phyloP scores from a whole-genome alignment of 2,888 invertebrate genomes.

The Sepioteuthis lessoniana region DNA sequence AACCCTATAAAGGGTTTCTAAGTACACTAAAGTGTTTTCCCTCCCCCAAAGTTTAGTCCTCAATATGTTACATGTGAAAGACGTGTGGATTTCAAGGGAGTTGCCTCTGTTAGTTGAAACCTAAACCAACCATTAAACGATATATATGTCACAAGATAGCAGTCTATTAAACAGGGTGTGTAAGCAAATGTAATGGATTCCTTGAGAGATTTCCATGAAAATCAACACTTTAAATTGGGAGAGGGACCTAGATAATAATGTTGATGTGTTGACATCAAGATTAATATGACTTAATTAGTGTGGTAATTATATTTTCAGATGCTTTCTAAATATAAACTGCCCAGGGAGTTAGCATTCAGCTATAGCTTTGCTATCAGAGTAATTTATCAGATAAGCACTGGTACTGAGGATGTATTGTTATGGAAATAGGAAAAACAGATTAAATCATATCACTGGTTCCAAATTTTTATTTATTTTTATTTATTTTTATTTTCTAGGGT shows the following conservation, averaged over 20 bases:
- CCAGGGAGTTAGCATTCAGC: slow-evolving; percentile 4
- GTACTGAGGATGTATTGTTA: not conserved
- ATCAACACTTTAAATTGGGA: slow-evolving; percentile 14
- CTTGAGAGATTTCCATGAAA: slow-evolving; percentile 14
- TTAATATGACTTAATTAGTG: not conserved
- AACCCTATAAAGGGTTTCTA: not conserved
- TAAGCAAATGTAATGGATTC: slow-evolving; percentile 23
- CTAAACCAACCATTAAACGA: not conserved
- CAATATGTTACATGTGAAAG: slow-evolving; percentile 6
- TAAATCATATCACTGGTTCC: slow-evolving; percentile 2
- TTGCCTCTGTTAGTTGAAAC: slow-evolving; percentile 33
- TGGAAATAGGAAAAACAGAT: not conserved
- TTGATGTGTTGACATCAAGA: slow-evolving; percentile 23
- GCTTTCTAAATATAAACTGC: slow-evolving; percentile 14
- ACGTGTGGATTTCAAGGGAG: slow-evolving; percentile 21
- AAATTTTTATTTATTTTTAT: not conserved
- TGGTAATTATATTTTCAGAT: slow-evolving; percentile 33
- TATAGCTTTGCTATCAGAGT: not conserved
- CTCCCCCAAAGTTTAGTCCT: slow-evolving; percentile 9
- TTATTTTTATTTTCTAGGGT: too few relatives aligned
- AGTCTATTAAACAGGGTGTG: slow-evolving; percentile 33
- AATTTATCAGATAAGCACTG: slow-evolving; percentile 18
- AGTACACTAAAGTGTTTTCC: slow-evolving; percentile 9
- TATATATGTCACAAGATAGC: slow-evolving; percentile 33
- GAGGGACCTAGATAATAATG: slow-evolving; percentile 23